Evolutionary conservation across 2,797 vertebrate species (phyloP), one percentile per base, ranked within the genome.

Genomic region (Tapirus indicus): DNA sequence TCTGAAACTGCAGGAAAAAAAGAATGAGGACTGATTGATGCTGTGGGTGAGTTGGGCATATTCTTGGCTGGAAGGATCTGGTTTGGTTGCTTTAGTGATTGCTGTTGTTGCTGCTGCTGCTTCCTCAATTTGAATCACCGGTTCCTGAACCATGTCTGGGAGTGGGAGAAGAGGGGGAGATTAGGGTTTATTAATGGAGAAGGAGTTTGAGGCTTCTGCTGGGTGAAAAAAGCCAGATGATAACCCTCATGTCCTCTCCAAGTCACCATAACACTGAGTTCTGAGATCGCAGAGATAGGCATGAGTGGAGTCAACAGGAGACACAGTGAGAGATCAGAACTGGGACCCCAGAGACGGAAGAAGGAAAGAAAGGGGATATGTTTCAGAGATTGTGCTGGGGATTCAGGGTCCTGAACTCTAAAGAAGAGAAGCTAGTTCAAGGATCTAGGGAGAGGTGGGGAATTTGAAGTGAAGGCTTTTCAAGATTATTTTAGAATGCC

Each of bases 81-180:
- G 7, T 56, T 74, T 72, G 21, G 35, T 32, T 71, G 74, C 68
- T 77, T 49, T 56, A 49, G 41, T 58, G 74, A 25, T 13, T 91
- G 47, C 16, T 84, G 47, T 29, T 68, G 47, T 13, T 92, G 13
- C 64, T 64, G 35, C 38, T 64, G 62, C 35, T 80, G 44, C 49
- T 92, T 86, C 56, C 20, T 94, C 75, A 6, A 1, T 93, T 96
- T 88, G 71, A 95, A 95, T 20, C 52, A 0, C 62, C 5, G 32
- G 77, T 97, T 97, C 78, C 88, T 94, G 80, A 97, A 95, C 74
- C 93, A 95, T 29, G 85, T 72, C 94, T 92, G 41, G 20, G 68
- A 89, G 25, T 69, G 0, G 23, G 29, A 17, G 1, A 56, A 94
- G 35, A 86, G 27, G 7, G 7, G 2, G 56, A 68, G 21, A 83